A percentile compares a stretch with the other conserved stretches of the same genome.
Evolutionary conservation across 2,797 vertebrate genomes (phyloP).

Genomic region (Hybognathus amarus): DNA sequence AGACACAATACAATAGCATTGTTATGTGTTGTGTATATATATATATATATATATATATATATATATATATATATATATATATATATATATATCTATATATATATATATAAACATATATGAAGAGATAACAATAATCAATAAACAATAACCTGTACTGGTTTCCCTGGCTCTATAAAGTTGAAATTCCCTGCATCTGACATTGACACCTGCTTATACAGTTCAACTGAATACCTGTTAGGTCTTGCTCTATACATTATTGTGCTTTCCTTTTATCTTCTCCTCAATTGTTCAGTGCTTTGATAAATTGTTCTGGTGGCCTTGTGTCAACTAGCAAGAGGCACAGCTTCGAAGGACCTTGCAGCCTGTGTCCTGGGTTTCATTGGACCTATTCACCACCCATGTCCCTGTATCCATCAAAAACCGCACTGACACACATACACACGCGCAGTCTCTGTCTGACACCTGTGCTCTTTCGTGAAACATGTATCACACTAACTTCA

Average conservation of each 20-base stretch:
- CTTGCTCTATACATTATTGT: background rate
- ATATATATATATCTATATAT: no score
- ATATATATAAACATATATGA: no score
- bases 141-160: background rate
- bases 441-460: slow-evolving; percentile 67
- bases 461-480: slow-evolving; percentile 78
- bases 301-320: slow-evolving; percentile 37
- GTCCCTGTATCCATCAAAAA: slow-evolving; percentile 74
- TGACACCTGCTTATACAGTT: background rate
- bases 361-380: slow-evolving; percentile 66
- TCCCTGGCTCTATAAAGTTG: background rate
- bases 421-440: slow-evolving; percentile 49
- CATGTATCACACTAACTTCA: slow-evolving; percentile 90
- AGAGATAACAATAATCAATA: background rate
- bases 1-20: background rate
- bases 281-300: slow-evolving; percentile 27
- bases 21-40: no score
- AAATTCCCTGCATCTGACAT: background rate
- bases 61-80: no score
- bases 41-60: no score
- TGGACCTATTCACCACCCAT: slow-evolving; percentile 76
- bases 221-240: background rate
- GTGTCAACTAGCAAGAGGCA: slow-evolving; percentile 70
- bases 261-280: background rate
- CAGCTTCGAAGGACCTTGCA: slow-evolving; percentile 70